These are phyloP conservation scores for Nanger granti DNA, from an alignment of 2,113 vertebrate genomes.

Conservation along the genomic window DNA sequence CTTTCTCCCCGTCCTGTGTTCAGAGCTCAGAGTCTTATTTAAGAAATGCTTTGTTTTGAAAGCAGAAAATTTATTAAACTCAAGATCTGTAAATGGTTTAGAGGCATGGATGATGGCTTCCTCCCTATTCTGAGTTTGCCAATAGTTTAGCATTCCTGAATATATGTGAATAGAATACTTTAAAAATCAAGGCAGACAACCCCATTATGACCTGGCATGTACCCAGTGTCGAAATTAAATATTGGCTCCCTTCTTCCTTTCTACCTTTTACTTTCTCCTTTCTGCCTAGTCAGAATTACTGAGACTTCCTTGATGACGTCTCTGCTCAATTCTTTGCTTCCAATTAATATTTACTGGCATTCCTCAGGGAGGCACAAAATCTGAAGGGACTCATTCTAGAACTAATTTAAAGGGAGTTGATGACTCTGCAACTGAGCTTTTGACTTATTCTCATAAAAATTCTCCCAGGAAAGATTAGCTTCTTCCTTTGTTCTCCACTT, in stretches of 20 bases:
- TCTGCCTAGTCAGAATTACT: not conserved
- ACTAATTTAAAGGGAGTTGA: conserved; percentile 12
- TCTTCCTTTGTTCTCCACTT: not conserved
- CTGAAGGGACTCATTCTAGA: conserved; percentile 29
- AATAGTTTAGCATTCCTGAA: conserved; percentile 7
- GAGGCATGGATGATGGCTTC: not conserved
- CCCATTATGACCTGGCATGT: not conserved
- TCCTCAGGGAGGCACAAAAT: not conserved
- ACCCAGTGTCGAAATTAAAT: conserved; percentile 11
- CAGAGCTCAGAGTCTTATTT: not conserved
- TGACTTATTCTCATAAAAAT: conserved; percentile 1
- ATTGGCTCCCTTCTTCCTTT: conserved; percentile 35
- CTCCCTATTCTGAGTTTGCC: not conserved
- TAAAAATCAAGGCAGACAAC: conserved; percentile 53
- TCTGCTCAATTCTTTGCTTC: conserved; percentile 11
- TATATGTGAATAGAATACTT: conserved; percentile 5
- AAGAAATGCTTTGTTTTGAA: conserved; percentile 1
- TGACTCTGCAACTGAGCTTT: not conserved
- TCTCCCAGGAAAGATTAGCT: not conserved
- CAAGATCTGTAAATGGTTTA: conserved; percentile 18
- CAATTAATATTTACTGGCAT: not conserved
- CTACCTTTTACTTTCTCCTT: not conserved
- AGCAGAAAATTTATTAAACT: conserved; percentile 29
- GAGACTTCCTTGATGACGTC: not conserved
- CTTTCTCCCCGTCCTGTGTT: not conserved